phyloP scores from a whole-genome alignment of 2,888 invertebrate genomes.

The Scaptomyza tumidula region DNA sequence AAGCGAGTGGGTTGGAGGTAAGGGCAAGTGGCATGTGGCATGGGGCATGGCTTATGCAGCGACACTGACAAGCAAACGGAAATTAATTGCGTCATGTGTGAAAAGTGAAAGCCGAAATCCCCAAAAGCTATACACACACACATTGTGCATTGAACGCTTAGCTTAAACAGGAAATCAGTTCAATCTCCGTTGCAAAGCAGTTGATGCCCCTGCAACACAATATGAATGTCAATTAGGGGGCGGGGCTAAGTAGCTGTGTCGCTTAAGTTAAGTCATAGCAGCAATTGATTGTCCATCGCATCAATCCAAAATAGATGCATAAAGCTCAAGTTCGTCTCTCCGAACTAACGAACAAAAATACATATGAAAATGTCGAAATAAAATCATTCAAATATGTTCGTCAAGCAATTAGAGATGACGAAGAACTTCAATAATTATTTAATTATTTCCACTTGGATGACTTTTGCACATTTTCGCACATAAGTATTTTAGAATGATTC shows the following conservation, averaged over 20 bases:
- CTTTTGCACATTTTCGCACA: conserved; percentile 1
- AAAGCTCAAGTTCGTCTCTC: too few relatives aligned
- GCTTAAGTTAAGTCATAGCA: not conserved
- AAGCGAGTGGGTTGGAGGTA: not conserved
- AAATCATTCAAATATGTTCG: too few relatives aligned
- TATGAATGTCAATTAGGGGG: not conserved
- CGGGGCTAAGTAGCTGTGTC: not conserved
- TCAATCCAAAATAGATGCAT: too few relatives aligned
- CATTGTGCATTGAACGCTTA: not conserved
- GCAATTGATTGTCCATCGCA: not conserved
- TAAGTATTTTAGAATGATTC: not conserved
- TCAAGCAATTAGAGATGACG: not conserved
- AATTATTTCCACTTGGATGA: not conserved
- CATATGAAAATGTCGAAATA: too few relatives aligned
- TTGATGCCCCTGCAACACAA: not conserved
- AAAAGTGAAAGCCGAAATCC: conserved; percentile 64
- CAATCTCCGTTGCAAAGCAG: not conserved
- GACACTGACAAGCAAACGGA: conserved; percentile 74
- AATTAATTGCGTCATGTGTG: conserved; percentile 70
- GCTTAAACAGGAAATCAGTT: not conserved
- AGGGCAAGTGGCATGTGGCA: not conserved
- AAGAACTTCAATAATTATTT: not conserved
- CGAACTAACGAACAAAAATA: too few relatives aligned
- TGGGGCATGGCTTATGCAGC: conserved; percentile 30
- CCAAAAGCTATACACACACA: not conserved